Evolutionary conservation across 2,113 vertebrate genomes (phyloP).

Genomic region (Anthoscopus minutus): DNA sequence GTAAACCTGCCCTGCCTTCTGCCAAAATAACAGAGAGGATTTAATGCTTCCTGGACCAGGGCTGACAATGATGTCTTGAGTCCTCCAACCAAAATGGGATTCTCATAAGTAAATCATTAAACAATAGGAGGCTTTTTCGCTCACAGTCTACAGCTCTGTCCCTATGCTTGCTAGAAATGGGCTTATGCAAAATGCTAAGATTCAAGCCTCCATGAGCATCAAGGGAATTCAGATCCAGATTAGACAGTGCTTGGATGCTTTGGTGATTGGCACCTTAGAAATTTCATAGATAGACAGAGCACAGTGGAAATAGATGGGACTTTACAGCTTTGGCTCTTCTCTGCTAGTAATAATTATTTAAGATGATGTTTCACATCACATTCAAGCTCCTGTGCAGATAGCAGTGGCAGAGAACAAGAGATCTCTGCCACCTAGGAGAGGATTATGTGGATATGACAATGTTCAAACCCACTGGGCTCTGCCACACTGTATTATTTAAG

Average conservation of each 20-base stretch:
- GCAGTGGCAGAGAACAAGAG: conserved; percentile 10
- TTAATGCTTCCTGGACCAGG: not conserved
- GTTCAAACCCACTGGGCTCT: conserved; percentile 63
- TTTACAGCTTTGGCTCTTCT: conserved; percentile 56
- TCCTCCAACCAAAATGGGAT: not conserved
- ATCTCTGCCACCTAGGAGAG: conserved; percentile 53
- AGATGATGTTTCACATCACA: conserved; percentile 55
- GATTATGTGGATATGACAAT: conserved; percentile 55
- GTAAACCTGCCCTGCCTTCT: not conserved
- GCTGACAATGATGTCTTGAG: not conserved
- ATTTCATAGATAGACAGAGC: conserved; percentile 42
- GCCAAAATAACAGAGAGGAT: not conserved
- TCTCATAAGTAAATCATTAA: not conserved
- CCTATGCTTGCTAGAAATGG: not conserved
- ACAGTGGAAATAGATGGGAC: conserved; percentile 45
- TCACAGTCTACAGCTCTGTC: not conserved
- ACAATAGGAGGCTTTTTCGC: not conserved
- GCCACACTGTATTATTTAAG: conserved; percentile 67
- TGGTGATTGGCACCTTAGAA: conserved; percentile 50
- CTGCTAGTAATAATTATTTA: conserved; percentile 62
- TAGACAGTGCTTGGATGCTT: conserved; percentile 38
- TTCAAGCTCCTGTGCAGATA: conserved; percentile 46
- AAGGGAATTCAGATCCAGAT: not conserved
- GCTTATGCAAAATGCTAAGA: not conserved
- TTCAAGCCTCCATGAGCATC: not conserved